Evolutionary conservation across 2,888 invertebrate genomes (phyloP).

Genomic region (Ypsolopha sequella): DNA sequence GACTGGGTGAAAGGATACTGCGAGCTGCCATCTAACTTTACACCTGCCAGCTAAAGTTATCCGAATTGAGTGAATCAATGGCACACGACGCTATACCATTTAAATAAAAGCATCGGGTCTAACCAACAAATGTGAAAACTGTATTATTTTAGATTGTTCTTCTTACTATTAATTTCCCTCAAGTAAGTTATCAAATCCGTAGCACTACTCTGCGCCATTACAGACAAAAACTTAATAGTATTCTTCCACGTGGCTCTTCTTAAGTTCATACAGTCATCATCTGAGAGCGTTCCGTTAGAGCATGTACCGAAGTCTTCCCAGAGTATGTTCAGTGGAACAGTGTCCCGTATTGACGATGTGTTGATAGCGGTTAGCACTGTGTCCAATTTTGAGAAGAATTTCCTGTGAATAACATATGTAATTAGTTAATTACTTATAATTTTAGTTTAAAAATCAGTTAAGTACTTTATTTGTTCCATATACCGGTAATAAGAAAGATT

Average conservation of each 20-base stretch:
- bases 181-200: constrained; percentile 45
- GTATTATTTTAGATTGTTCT: too few relatives aligned
- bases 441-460: too few relatives aligned
- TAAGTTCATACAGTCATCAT: constrained; percentile 24
- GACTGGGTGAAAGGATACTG: too few relatives aligned
- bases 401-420: constrained; percentile 29
- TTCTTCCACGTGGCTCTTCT: constrained; percentile 35
- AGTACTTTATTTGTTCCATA: too few relatives aligned
- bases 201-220: constrained; percentile 31
- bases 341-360: constrained; percentile 16
- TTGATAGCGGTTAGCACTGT: constrained; percentile 33
- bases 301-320: constrained; percentile 41
- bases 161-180: constrained; percentile 46
- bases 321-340: constrained; percentile 24
- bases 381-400: constrained; percentile 43
- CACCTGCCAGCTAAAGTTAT: too few relatives aligned
- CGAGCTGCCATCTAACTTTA: too few relatives aligned
- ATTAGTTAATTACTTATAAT: too few relatives aligned
- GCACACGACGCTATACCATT: too few relatives aligned
- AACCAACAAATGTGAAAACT: too few relatives aligned
- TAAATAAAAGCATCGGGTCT: too few relatives aligned
- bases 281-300: constrained; percentile 12
- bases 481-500: too few relatives aligned
- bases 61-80: too few relatives aligned
- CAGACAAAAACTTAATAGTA: constrained; percentile 36